Percentiles rank a stretch among this genome's conserved stretches.
Conservation (phyloP, 2,113 vertebrate species). For the Rhinoderma darwinii region DNA sequence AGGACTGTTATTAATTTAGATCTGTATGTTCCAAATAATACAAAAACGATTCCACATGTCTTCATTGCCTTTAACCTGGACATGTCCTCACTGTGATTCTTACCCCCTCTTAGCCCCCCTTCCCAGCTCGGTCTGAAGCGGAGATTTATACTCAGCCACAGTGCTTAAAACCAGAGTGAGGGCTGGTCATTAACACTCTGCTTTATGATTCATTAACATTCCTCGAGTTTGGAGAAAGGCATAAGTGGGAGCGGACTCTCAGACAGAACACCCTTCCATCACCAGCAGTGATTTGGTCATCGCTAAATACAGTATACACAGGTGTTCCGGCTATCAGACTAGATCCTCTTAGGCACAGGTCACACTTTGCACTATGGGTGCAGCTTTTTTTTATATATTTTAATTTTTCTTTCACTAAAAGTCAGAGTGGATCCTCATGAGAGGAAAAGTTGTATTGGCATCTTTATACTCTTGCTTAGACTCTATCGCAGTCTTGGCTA, state of each 20-base stretch:
- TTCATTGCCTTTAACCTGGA: slow-evolving; percentile 68
- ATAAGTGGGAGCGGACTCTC: not conserved
- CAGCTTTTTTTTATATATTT: not conserved
- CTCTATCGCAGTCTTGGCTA: not conserved
- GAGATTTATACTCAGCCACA: slow-evolving; percentile 30
- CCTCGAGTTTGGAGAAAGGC: slow-evolving; percentile 8
- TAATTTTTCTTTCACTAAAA: not conserved
- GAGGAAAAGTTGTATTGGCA: not conserved
- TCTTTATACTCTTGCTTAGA: not conserved
- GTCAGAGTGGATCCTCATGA: not conserved
- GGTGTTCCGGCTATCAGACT: not conserved
- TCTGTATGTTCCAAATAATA: slow-evolving; percentile 81
- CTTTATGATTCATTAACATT: slow-evolving; percentile 56
- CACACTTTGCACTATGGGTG: not conserved
- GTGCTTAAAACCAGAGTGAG: slow-evolving; percentile 46
- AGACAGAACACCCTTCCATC: slow-evolving; percentile 4
- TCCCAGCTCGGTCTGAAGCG: slow-evolving; percentile 8
- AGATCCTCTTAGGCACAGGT: not conserved
- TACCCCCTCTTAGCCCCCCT: slow-evolving; percentile 7
- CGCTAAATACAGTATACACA: not conserved
- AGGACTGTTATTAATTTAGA: slow-evolving; percentile 85
- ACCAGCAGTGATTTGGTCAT: not conserved
- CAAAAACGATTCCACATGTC: slow-evolving; percentile 81
- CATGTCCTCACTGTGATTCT: slow-evolving; percentile 59
- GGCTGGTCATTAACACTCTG: slow-evolving; percentile 42